Percentiles rank a stretch among this genome's conserved stretches.
These are phyloP conservation scores for Drosophila nigritarsus DNA, from an alignment of 2,888 invertebrate genomes.

Conservation along the genomic window DNA sequence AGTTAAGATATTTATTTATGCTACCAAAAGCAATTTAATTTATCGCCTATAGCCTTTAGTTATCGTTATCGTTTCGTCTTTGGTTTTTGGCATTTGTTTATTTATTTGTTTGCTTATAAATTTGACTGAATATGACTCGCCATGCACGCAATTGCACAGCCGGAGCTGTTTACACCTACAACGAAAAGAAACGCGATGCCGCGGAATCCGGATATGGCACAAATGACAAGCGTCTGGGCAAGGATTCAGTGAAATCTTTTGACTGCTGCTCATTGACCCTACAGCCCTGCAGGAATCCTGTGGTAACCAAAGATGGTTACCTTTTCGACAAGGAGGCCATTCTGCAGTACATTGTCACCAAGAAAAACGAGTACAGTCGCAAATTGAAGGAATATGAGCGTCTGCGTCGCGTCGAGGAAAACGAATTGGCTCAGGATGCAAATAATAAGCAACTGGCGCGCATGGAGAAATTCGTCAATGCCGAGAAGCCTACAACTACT, in stretches of 20 bases:
- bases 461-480: constrained; percentile 91
- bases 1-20: background rate
- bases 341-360: constrained; percentile 96
- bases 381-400: constrained; percentile 97
- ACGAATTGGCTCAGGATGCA: constrained; percentile 88
- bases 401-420: constrained; percentile 91
- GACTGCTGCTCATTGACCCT: constrained; percentile 98
- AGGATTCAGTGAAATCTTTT: constrained; percentile 90
- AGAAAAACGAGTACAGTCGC: constrained; percentile 95
- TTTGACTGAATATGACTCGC: constrained; percentile 90
- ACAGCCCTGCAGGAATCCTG: constrained; percentile 97
- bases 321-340: constrained; percentile 99
- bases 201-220: constrained; percentile 95
- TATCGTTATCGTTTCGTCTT: constrained; percentile 8
- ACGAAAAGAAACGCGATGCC: constrained; percentile 98
- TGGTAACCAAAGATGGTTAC: constrained; percentile 95
- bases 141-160: constrained; percentile 99
- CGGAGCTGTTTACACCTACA: constrained; percentile 98
- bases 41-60: background rate
- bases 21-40: background rate
- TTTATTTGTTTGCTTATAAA: background rate
- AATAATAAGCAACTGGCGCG: constrained; percentile 87
- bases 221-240: constrained; percentile 92
- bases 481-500: constrained; percentile 87
- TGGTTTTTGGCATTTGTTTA: constrained; percentile 27